Evolutionary conservation across 2,113 vertebrate genomes (phyloP).

Genomic region (Strix uralensis): DNA sequence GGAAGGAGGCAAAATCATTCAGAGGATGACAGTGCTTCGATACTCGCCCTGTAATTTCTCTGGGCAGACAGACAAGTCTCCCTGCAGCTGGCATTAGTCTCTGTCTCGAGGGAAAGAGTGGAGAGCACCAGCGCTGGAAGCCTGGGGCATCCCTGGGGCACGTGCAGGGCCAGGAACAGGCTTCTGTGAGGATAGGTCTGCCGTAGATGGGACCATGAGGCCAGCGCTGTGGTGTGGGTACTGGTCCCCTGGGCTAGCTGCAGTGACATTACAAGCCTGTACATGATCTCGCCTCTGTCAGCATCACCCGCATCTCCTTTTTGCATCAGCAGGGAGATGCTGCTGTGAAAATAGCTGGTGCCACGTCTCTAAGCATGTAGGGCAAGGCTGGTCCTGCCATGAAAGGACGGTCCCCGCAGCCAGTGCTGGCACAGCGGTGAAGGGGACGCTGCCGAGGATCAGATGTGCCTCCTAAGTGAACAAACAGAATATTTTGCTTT

Average conservation of each 20-base stretch:
- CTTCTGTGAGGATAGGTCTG: background rate
- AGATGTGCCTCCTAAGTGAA: background rate
- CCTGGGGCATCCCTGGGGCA: background rate
- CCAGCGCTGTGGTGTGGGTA: accelerated
- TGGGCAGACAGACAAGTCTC: background rate
- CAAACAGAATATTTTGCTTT: background rate
- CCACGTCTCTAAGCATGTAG: accelerated
- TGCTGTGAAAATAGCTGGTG: background rate
- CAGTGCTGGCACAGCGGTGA: accelerated
- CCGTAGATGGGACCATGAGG: accelerated
- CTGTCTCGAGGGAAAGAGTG: background rate
- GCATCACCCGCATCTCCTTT: background rate
- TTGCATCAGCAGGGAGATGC: accelerated
- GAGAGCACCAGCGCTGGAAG: background rate
- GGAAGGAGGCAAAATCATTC: background rate
- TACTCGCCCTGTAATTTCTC: background rate
- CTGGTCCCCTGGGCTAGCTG: background rate
- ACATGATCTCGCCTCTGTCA: accelerated
- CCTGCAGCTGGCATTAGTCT: background rate
- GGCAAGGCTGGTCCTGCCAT: background rate
- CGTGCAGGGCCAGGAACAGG: background rate
- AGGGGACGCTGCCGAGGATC: background rate
- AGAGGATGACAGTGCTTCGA: background rate
- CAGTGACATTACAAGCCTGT: accelerated
- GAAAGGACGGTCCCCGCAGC: accelerated